These are phyloP conservation scores for Coracias cyanogaster DNA, from an alignment of 2,797 vertebrate genomes.

Conservation along the genomic window DNA sequence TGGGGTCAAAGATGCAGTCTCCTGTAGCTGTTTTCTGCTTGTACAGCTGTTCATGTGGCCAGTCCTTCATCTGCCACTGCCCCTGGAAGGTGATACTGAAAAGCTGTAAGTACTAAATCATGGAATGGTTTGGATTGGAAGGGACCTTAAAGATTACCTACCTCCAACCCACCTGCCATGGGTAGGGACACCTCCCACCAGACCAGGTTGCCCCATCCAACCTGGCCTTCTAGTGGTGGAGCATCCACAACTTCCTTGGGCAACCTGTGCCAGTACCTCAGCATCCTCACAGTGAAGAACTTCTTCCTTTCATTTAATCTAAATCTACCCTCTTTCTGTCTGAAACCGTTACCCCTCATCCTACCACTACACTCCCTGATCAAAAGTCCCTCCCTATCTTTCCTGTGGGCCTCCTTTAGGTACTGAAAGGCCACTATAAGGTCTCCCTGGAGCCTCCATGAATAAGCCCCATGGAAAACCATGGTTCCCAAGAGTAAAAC, in stretches of 20 bases:
- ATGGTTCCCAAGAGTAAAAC: neutral
- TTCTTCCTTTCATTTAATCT: neutral
- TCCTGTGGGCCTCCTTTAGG: neutral
- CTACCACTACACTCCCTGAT: neutral
- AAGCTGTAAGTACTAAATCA: neutral
- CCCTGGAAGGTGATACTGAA: neutral
- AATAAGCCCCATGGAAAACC: accelerated
- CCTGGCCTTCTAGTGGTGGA: neutral
- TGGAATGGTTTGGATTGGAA: neutral
- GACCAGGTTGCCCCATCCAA: neutral
- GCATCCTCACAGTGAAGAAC: neutral
- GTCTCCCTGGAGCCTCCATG: neutral
- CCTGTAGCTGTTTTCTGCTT: neutral
- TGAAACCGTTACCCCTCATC: neutral
- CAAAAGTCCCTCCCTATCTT: neutral
- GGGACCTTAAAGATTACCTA: neutral
- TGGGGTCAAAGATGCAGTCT: neutral
- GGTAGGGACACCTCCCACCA: neutral
- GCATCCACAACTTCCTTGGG: neutral
- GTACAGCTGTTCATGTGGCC: accelerated
- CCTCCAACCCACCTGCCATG: neutral
- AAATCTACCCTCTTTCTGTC: neutral
- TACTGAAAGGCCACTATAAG: neutral
- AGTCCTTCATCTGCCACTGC: neutral
- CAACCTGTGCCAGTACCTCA: neutral